A percentile compares a stretch with the other conserved stretches of the same genome.
phyloP scores from a whole-genome alignment of 2,888 invertebrate genomes.

The Drosophila niveifrons region DNA sequence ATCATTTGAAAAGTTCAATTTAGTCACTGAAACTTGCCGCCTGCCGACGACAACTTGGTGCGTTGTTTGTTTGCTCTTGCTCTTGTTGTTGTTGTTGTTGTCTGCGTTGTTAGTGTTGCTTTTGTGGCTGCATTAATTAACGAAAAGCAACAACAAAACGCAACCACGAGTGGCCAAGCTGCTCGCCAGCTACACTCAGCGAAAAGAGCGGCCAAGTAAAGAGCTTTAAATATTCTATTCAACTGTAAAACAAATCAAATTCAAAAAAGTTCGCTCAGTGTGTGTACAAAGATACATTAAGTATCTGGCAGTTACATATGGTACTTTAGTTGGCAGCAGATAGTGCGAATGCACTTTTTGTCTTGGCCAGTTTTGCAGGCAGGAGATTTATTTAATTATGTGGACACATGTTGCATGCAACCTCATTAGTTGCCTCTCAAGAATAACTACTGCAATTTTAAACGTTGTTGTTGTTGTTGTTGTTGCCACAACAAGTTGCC shows the following conservation, averaged over 20 bases:
- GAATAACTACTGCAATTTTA: constrained; percentile 50
- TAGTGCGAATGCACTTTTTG: constrained; percentile 32
- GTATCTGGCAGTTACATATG: neutral
- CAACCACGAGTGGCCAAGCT: constrained; percentile 3
- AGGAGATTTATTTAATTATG: constrained; percentile 73
- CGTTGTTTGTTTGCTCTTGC: constrained; percentile 39
- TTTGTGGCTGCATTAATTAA: constrained; percentile 70
- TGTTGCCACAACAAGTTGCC: constrained; percentile 41
- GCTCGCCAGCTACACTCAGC: neutral
- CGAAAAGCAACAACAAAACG: constrained; percentile 43
- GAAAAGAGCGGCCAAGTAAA: neutral
- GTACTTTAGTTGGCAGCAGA: constrained; percentile 3
- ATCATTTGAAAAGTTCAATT: constrained; percentile 73
- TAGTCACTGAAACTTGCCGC: constrained; percentile 67
- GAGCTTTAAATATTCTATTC: neutral
- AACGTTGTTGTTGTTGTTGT: neutral
- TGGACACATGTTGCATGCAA: constrained; percentile 67
- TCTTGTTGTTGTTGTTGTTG: neutral
- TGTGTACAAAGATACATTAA: neutral
- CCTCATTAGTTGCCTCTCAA: constrained; percentile 63
- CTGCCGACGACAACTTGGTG: constrained; percentile 52
- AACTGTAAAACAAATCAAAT: no score
- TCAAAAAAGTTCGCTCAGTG: neutral
- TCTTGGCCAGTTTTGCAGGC: constrained; percentile 44
- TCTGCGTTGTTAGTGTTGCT: constrained; percentile 6